Evolutionary conservation across 2,797 vertebrate species (phyloP).

Genomic region (Lycodopsis pacificus): DNA sequence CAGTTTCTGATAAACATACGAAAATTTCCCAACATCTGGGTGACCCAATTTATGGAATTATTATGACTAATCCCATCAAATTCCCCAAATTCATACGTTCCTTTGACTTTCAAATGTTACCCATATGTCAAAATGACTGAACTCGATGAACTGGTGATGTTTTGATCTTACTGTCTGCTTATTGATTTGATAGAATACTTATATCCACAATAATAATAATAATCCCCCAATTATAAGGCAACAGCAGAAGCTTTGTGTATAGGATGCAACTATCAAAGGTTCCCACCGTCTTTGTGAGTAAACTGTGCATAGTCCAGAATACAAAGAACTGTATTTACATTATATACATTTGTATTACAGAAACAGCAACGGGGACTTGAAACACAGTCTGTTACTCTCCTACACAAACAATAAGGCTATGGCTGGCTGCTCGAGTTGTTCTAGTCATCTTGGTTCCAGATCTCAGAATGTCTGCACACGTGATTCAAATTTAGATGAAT

Average conservation of each 20-base stretch:
- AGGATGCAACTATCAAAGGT: not conserved
- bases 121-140: constrained; percentile 62
- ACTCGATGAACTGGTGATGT: constrained; percentile 15
- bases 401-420: constrained; percentile 41
- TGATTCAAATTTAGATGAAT: constrained; percentile 33
- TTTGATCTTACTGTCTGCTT: not conserved
- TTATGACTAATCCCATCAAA: constrained; percentile 67
- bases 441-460: constrained; percentile 22
- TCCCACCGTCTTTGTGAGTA: not conserved
- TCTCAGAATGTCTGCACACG: constrained; percentile 34
- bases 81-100: constrained; percentile 56
- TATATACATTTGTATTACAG: too few species aligned
- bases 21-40: constrained; percentile 70
- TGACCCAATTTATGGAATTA: constrained; percentile 77
- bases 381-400: constrained; percentile 24
- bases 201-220: not conserved
- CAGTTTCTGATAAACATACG: constrained; percentile 48
- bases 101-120: constrained; percentile 70
- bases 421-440: constrained; percentile 42
- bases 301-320: not conserved
- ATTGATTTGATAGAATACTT: not conserved
- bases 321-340: not conserved
- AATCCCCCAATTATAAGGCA: not conserved
- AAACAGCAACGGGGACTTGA: constrained; percentile 11
- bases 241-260: not conserved